These are phyloP conservation scores for Lottia scabra DNA, from an alignment of 2,888 invertebrate species.

Conservation along the genomic window DNA sequence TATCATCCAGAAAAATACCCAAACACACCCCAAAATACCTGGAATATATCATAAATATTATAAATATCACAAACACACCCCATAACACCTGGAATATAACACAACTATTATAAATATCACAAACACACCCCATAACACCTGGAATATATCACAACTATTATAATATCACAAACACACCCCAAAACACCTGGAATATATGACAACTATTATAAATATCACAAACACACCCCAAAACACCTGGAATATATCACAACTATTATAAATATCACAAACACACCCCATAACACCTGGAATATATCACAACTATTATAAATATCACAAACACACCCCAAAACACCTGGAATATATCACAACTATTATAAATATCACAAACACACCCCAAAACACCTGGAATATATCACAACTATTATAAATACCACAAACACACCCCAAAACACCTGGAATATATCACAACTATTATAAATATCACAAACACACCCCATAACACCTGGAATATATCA, in stretches of 20 bases:
- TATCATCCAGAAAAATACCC: slow-evolving; percentile 62
- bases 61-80: neutral
- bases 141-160: neutral
- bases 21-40: slow-evolving; percentile 58
- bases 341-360: neutral
- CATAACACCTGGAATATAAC: neutral
- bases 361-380: neutral
- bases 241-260: too few species aligned
- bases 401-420: too few species aligned
- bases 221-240: too few species aligned
- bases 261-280: too few species aligned
- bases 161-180: neutral
- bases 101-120: neutral
- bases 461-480: too few species aligned
- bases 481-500: too few species aligned
- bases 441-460: too few species aligned
- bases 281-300: too few species aligned
- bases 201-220: neutral
- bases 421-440: too few species aligned
- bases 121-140: neutral
- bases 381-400: too few species aligned
- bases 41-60: slow-evolving; percentile 6
- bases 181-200: neutral
- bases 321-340: too few species aligned
- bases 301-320: too few species aligned